Conservation (phyloP, 2,888 invertebrate genomes). For the Pimpla rufipes region DNA sequence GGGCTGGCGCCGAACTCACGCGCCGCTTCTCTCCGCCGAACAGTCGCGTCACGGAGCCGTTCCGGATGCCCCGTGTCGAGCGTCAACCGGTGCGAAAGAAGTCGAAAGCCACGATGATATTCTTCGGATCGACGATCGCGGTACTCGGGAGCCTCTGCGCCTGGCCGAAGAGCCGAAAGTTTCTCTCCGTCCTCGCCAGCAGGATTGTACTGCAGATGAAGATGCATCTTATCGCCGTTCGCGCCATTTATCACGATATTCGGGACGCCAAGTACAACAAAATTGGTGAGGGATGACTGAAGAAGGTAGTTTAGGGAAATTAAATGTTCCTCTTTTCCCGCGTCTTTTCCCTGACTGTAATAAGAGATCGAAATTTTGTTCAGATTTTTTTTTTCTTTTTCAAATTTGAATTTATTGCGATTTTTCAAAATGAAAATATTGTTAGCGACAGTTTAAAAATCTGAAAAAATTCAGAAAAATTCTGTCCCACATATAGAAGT, state of each 20-base stretch:
- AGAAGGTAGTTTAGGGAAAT: not conserved
- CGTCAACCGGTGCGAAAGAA: conserved; percentile 51
- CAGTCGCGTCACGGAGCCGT: conserved; percentile 32
- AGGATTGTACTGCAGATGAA: conserved; percentile 79
- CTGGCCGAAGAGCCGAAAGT: conserved; percentile 85
- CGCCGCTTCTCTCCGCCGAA: not conserved
- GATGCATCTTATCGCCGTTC: conserved; percentile 88
- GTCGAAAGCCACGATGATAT: conserved; percentile 65
- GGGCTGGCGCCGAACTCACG: not conserved
- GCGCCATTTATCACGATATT: conserved; percentile 88
- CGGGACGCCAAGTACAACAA: conserved; percentile 87
- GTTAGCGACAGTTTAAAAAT: too few species aligned
- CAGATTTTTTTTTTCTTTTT: too few species aligned
- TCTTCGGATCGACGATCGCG: conserved; percentile 70
- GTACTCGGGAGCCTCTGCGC: conserved; percentile 68
- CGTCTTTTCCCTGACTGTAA: not conserved
- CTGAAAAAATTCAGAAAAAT: too few species aligned
- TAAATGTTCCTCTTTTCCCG: not conserved
- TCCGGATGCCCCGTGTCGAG: conserved; percentile 54
- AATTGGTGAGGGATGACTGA: conserved; percentile 84
- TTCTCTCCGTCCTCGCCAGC: conserved; percentile 86
- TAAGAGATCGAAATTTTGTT: too few species aligned
- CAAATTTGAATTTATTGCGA: too few species aligned
- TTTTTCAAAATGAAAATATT: too few species aligned
- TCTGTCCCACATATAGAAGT: too few species aligned